These are phyloP conservation scores for Antrozous pallidus DNA, from an alignment of 2,797 vertebrate genomes.

Conservation along the genomic window DNA sequence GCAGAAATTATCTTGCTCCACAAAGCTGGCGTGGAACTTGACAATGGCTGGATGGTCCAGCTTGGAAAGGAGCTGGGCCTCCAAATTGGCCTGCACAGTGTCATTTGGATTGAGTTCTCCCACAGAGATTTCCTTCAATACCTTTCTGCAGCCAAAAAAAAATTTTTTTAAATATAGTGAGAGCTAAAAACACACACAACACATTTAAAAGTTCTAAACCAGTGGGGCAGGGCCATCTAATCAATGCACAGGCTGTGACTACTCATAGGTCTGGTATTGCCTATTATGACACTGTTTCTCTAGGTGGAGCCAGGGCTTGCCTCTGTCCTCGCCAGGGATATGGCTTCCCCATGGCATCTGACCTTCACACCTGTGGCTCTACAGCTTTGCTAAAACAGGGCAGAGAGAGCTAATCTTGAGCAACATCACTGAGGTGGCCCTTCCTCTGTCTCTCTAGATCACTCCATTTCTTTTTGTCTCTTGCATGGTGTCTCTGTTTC, in stretches of 20 bases:
- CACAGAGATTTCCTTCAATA: slow-evolving; percentile 88
- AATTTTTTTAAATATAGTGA: not conserved
- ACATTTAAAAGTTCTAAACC: not conserved
- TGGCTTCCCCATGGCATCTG: not conserved
- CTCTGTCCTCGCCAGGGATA: not conserved
- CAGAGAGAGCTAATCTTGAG: not conserved
- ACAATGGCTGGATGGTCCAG: slow-evolving; percentile 89
- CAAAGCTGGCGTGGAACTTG: slow-evolving; percentile 88
- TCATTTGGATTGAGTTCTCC: slow-evolving; percentile 88
- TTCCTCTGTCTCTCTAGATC: not conserved
- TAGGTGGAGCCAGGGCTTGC: not conserved
- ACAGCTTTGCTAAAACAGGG: not conserved
- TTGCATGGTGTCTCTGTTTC: not conserved
- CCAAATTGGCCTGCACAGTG: slow-evolving; percentile 87
- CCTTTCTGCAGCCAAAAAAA: slow-evolving; percentile 83
- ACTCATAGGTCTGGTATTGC: not conserved
- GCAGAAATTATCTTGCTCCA: slow-evolving; percentile 88
- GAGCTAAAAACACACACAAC: not conserved
- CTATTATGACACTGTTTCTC: no score
- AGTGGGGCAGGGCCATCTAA: not conserved
- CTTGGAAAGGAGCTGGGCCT: slow-evolving; percentile 89
- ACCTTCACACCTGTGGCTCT: not conserved
- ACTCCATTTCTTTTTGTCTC: not conserved
- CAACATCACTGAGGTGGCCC: rapidly evolving
- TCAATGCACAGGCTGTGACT: not conserved